phyloP scores from a whole-genome alignment of 2,797 vertebrate species.

The Sebastes kiyomatsui region DNA sequence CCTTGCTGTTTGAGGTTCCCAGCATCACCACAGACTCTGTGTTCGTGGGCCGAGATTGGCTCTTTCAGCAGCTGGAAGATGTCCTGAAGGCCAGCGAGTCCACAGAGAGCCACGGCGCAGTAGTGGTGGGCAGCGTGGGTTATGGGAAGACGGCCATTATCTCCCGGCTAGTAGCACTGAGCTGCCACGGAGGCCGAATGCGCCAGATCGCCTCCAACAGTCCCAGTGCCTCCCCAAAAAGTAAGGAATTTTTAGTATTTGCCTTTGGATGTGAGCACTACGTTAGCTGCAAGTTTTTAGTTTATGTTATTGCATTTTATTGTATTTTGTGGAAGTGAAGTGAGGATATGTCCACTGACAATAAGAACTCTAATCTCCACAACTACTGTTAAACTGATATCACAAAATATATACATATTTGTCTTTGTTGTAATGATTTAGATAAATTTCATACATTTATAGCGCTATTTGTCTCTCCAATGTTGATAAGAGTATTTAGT shows the following conservation, averaged over 20 bases:
- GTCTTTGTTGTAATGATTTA: too few species aligned
- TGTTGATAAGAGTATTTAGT: too few species aligned
- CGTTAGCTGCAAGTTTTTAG: neutral
- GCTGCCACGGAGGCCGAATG: constrained; percentile 98
- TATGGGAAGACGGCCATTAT: constrained; percentile 96
- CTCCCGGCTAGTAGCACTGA: constrained; percentile 95
- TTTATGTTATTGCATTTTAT: neutral
- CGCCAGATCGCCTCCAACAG: constrained; percentile 97
- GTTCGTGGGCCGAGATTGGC: constrained; percentile 97
- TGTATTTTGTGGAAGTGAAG: neutral
- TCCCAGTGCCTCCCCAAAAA: constrained; percentile 88
- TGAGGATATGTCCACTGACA: neutral
- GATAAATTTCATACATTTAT: too few species aligned
- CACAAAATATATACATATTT: too few species aligned
- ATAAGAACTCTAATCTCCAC: neutral
- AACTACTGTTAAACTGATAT: neutral
- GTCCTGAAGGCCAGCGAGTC: constrained; percentile 82
- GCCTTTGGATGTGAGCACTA: neutral
- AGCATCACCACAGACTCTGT: constrained; percentile 98
- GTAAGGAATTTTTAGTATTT: constrained; percentile 73
- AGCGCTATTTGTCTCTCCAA: too few species aligned
- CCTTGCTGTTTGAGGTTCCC: constrained; percentile 96
- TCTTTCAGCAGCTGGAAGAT: constrained; percentile 92
- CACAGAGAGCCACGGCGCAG: constrained; percentile 84
- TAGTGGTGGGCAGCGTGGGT: constrained; percentile 92